Evolutionary conservation across 2,888 invertebrate genomes (phyloP).

Genomic region (Drosophila nr. fundita): DNA sequence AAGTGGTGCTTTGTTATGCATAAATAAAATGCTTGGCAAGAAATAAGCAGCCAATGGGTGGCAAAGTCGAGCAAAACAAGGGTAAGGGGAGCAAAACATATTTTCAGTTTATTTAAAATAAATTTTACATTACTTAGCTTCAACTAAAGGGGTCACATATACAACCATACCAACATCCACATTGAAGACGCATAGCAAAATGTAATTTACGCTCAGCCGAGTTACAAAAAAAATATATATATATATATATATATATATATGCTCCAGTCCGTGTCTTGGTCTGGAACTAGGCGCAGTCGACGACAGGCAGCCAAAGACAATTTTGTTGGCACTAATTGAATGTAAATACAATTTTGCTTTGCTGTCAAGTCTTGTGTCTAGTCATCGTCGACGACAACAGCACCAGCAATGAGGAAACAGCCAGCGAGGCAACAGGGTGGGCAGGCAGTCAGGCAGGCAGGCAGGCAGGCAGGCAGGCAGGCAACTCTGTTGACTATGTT

Average conservation of each 20-base stretch:
- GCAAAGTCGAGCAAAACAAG: conserved; percentile 36
- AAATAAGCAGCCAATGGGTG: conserved; percentile 58
- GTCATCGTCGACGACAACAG: conserved; percentile 48
- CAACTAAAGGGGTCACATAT: conserved; percentile 48
- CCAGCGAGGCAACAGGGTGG: background rate
- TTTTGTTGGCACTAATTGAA: conserved; percentile 81
- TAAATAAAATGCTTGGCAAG: conserved; percentile 76
- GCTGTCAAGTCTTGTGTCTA: conserved; percentile 81
- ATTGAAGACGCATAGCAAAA: conserved; percentile 42
- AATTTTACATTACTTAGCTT: conserved; percentile 77
- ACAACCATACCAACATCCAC: conserved; percentile 10
- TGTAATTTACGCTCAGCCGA: conserved; percentile 73
- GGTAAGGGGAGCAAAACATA: conserved; percentile 58
- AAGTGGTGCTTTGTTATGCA: conserved; percentile 80
- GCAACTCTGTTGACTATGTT: conserved; percentile 13
- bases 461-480: background rate
- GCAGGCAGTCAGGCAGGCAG: background rate
- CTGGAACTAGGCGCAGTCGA: conserved; percentile 52
- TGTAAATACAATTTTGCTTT: conserved; percentile 81
- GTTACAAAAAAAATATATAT: conserved; percentile 34
- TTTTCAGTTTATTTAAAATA: conserved; percentile 80
- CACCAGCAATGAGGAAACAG: conserved; percentile 30
- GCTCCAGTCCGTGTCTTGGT: conserved; percentile 21
- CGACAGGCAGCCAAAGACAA: conserved; percentile 79
- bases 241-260: conserved; percentile 10